A percentile compares a stretch with the other conserved stretches of the same genome.
Conservation (phyloP, 2,797 vertebrate species). For the Catamblyrhynchus diadema region DNA sequence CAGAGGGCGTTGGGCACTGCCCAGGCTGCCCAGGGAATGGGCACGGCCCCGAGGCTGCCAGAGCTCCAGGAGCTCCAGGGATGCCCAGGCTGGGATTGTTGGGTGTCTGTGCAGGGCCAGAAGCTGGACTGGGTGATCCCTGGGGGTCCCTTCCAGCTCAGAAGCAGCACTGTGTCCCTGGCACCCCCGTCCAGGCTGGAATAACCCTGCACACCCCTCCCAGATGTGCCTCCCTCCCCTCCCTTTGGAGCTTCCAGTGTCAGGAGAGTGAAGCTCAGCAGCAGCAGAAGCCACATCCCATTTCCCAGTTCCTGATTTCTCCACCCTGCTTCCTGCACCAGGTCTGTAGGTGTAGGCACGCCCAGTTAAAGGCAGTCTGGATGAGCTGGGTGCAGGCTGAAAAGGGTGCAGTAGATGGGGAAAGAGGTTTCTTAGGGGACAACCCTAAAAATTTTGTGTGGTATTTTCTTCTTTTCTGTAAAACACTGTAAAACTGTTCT, state of each 20-base stretch:
- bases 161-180: fast-evolving
- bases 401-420: not conserved
- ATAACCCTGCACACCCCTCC: not conserved
- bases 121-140: fast-evolving
- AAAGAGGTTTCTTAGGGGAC: not conserved
- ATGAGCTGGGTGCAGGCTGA: not conserved
- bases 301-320: not conserved
- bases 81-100: not conserved
- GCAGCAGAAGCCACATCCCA: not conserved
- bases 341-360: not conserved
- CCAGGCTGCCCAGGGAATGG: not conserved
- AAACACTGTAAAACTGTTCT: not conserved
- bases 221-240: not conserved
- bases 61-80: not conserved
- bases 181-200: fast-evolving
- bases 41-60: not conserved
- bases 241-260: not conserved
- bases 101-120: not conserved
- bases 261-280: not conserved
- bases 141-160: not conserved
- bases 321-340: fast-evolving
- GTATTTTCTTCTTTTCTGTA: not conserved
- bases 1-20: not conserved
- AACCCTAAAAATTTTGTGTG: not conserved
- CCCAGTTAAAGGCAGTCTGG: not conserved